A percentile compares a stretch with the other conserved stretches of the same genome.
Conservation (phyloP, 2,797 vertebrate genomes). For the Falco peregrinus region DNA sequence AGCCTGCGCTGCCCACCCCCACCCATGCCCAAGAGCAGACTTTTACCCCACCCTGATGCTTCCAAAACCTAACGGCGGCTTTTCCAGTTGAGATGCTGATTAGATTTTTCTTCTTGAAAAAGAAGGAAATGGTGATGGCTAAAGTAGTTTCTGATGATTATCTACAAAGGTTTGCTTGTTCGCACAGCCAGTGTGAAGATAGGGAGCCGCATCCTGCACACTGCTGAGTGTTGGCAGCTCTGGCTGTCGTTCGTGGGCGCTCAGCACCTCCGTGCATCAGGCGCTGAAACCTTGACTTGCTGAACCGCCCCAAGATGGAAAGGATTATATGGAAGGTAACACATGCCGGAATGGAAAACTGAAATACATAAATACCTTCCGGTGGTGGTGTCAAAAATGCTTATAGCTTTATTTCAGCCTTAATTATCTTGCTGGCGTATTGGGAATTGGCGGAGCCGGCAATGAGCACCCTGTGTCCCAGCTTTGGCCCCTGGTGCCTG, state of each 20-base stretch:
- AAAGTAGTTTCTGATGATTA: background rate
- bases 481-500: background rate
- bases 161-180: background rate
- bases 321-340: background rate
- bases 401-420: background rate
- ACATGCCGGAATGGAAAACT: background rate
- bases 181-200: background rate
- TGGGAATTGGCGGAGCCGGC: background rate
- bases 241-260: background rate
- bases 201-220: background rate
- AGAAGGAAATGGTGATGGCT: background rate
- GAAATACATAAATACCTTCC: background rate
- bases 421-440: background rate
- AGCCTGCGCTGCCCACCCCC: background rate
- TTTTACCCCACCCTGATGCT: background rate
- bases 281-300: background rate
- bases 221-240: background rate
- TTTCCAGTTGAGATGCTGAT: background rate
- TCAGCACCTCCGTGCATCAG: background rate
- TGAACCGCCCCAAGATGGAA: background rate
- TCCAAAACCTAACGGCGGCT: background rate
- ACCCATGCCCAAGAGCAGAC: background rate
- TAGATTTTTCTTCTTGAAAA: background rate
- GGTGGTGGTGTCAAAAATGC: background rate
- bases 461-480: background rate